Percentiles rank a stretch among this genome's conserved stretches.
phyloP scores from a whole-genome alignment of 2,888 invertebrate genomes.

The Phyllotreta striolata region DNA sequence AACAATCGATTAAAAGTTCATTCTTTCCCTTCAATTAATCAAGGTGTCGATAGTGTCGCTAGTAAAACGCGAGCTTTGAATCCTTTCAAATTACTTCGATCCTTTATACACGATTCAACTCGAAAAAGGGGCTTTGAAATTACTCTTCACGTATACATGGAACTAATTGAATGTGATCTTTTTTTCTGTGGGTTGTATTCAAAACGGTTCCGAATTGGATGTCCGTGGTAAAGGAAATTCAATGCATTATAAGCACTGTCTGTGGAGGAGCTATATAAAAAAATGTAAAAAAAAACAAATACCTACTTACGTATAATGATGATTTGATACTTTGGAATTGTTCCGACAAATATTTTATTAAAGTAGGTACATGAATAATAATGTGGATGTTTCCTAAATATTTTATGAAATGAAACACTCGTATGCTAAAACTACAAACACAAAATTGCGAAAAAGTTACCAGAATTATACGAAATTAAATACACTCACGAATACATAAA shows the following conservation, averaged over 20 bases:
- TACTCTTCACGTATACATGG: slow-evolving; percentile 3
- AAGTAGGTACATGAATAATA: too few relatives aligned
- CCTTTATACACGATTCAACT: neutral
- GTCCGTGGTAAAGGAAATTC: neutral
- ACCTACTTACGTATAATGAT: too few relatives aligned
- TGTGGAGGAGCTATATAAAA: neutral
- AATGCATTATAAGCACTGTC: neutral
- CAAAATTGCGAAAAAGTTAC: too few relatives aligned
- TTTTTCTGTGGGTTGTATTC: slow-evolving; percentile 1
- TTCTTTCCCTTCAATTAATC: slow-evolving; percentile 7
- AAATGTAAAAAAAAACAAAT: neutral
- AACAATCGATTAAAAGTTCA: slow-evolving; percentile 2
- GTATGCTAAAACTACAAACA: too few relatives aligned
- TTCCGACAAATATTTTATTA: too few relatives aligned
- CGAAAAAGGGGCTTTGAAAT: slow-evolving; percentile 3
- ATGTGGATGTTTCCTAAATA: too few relatives aligned
- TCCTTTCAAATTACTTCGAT: slow-evolving; percentile 13
- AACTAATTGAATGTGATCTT: slow-evolving; percentile 10
- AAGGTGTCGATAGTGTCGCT: slow-evolving; percentile 7
- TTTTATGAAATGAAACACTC: too few relatives aligned
- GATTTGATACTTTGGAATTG: too few relatives aligned
- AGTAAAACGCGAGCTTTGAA: slow-evolving; percentile 3
- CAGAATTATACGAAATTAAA: too few relatives aligned
- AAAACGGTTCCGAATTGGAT: slow-evolving; percentile 1
- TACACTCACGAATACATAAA: too few relatives aligned